Base-by-base conservation (phyloP, 1,140 invertebrate species). In the Drosophila setifemur region DNA sequence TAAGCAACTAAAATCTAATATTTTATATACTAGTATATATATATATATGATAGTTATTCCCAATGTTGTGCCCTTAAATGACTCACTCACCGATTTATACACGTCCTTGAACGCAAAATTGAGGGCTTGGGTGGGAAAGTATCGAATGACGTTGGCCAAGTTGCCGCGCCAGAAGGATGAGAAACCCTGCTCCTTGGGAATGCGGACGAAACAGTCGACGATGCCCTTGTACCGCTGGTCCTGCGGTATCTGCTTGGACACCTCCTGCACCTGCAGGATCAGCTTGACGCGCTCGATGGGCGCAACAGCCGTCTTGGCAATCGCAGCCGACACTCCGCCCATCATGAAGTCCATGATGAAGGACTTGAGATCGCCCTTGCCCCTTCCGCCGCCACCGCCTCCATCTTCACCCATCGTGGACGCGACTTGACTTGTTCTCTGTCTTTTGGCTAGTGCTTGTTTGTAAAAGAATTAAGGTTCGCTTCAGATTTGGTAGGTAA, bases 41-140 rank as follows among this genome's bases (percentile, higher is more conserved):
- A n/a, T n/a, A n/a, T n/a, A n/a, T n/a, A n/a, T n/a, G n/a, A n/a
- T n/a, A n/a, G n/a, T n/a, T n/a, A n/a, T n/a, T n/a, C n/a, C n/a
- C n/a, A n/a, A n/a, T n/a, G n/a, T n/a, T n/a, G n/a, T n/a, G n/a
- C n/a, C n/a, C n/a, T n/a, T n/a, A n/a, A n/a, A n/a, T n/a, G n/a
- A n/a, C n/a, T n/a, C 16, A 67, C 72, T 40, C 25, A 96, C 43
- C 85, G 93, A 90, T 92, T 97, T 97, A 91, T 96, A 96, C 73
- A 94, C 94, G 91, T 97, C 96, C 91, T 98, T 98, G 91, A 98
- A 98, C 47, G 97, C 96, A 91, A 98, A 98, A 92, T 98, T 98
- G 12, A 98, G 92, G 23, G 97, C 97, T 91, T 98, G 97, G n/a
- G 97, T 98, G 26, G 97, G 97, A 92, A 98, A 98, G 91, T 98